Conservation (phyloP, 2,797 vertebrate species). For the Nothura maculosa region DNA sequence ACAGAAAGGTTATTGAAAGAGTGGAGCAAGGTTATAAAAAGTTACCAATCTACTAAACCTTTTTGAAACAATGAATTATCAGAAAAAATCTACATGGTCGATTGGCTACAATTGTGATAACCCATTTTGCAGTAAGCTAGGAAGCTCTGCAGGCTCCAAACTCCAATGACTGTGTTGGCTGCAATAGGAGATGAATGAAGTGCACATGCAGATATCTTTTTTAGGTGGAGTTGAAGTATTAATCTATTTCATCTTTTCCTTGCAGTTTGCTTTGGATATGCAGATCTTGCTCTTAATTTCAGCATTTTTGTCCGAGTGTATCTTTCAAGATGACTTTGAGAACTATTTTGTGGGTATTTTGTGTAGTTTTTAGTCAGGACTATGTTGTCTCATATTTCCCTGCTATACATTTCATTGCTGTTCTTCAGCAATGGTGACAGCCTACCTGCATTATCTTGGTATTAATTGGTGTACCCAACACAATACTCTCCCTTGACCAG, state of each 20-base stretch:
- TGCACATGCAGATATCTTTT: not conserved
- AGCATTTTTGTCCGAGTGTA: rapidly evolving
- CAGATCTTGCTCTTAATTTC: not conserved
- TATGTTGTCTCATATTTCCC: not conserved
- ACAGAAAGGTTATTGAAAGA: not conserved
- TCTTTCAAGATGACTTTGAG: not conserved
- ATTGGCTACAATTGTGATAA: not conserved
- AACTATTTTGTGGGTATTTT: not conserved
- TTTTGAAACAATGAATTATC: not conserved
- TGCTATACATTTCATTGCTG: not conserved
- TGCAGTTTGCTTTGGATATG: not conserved
- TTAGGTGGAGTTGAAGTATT: too few species aligned
- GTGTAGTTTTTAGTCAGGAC: not conserved
- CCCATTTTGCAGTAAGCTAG: not conserved
- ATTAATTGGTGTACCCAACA: not conserved
- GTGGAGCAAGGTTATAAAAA: not conserved
- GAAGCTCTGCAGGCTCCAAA: not conserved
- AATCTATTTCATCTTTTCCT: not conserved
- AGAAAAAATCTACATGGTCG: not conserved
- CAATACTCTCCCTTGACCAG: not conserved
- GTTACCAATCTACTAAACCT: not conserved
- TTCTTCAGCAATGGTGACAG: not conserved
- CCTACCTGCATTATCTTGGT: not conserved
- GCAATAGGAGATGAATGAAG: not conserved
- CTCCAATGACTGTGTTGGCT: not conserved